Evolutionary conservation across 1,140 invertebrate species (phyloP).

Genomic region (Pissodes strobi): DNA sequence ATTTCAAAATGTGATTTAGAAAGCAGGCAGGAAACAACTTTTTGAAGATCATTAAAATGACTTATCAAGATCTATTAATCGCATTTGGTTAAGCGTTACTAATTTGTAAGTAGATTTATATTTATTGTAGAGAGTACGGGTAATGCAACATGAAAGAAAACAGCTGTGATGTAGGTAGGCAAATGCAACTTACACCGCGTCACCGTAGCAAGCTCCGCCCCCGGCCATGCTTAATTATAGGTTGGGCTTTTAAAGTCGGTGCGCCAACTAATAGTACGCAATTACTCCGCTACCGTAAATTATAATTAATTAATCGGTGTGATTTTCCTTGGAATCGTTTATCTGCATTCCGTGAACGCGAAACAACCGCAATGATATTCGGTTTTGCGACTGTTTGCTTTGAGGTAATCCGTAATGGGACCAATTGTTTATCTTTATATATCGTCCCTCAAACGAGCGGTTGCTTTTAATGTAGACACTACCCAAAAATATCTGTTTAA

Average conservation of each 20-base stretch:
- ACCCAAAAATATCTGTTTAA: too few species aligned
- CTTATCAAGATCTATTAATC: too few species aligned
- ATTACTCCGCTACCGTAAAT: conserved; percentile 46
- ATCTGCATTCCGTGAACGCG: conserved; percentile 22
- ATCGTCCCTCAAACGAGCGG: too few species aligned
- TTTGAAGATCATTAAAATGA: too few species aligned
- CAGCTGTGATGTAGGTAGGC: not conserved
- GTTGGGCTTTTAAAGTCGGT: conserved; percentile 26
- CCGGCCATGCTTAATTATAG: conserved; percentile 43
- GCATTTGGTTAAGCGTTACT: too few species aligned
- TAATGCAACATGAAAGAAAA: too few species aligned
- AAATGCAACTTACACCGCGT: conserved; percentile 7
- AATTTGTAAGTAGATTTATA: too few species aligned
- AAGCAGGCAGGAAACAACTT: too few species aligned
- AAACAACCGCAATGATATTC: conserved; percentile 24
- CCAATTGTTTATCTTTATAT: not conserved
- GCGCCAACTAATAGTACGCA: conserved; percentile 44
- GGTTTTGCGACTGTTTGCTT: not conserved
- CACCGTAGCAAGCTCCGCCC: conserved; percentile 29
- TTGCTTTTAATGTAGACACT: too few species aligned
- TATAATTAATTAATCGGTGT: conserved; percentile 43
- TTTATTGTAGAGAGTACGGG: too few species aligned
- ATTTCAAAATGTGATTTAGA: too few species aligned
- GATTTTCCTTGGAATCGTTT: conserved; percentile 40
- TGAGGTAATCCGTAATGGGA: not conserved